phyloP scores from a whole-genome alignment of 2,888 invertebrate species.

The Cryptocephalus moraei region DNA sequence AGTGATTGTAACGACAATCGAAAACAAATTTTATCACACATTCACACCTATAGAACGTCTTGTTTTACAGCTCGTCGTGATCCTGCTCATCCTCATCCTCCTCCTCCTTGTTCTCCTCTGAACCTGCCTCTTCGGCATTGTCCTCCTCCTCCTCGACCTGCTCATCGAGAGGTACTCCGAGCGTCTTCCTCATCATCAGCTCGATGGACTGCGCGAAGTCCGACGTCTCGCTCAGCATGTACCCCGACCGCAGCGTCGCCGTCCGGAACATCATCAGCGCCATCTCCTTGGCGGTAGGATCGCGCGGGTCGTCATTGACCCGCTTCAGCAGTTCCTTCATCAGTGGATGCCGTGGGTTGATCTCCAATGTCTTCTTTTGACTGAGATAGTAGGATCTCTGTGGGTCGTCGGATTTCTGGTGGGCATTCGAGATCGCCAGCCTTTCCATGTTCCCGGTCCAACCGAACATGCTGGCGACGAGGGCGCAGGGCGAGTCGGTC shows the following conservation, averaged over 20 bases:
- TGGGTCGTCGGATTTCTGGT: conserved; percentile 89
- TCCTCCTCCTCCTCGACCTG: conserved; percentile 41
- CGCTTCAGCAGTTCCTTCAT: conserved; percentile 82
- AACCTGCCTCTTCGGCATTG: conserved; percentile 37
- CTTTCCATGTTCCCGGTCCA: conserved; percentile 99
- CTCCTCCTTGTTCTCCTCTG: conserved; percentile 36
- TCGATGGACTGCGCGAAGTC: conserved; percentile 89
- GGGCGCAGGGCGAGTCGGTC: conserved; percentile 86
- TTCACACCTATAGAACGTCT: conserved; percentile 5
- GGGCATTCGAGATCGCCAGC: conserved; percentile 88
- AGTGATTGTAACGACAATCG: neutral
- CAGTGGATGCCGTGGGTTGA: conserved; percentile 95
- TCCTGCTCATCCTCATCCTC: conserved; percentile 31
- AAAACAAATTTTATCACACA: conserved; percentile 12
- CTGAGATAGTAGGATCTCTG: conserved; percentile 80
- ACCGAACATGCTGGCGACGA: conserved; percentile 93
- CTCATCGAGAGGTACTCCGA: conserved; percentile 72
- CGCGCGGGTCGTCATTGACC: conserved; percentile 67
- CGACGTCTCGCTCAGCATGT: conserved; percentile 73
- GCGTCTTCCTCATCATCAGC: conserved; percentile 69
- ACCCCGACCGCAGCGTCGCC: conserved; percentile 91
- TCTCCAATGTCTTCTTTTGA: conserved; percentile 94
- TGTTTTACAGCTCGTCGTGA: conserved; percentile 52
- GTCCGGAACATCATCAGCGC: conserved; percentile 86
- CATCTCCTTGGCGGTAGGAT: conserved; percentile 69